These are phyloP conservation scores for Lapara coniferarum DNA, from an alignment of 2,888 invertebrate species.

Conservation along the genomic window DNA sequence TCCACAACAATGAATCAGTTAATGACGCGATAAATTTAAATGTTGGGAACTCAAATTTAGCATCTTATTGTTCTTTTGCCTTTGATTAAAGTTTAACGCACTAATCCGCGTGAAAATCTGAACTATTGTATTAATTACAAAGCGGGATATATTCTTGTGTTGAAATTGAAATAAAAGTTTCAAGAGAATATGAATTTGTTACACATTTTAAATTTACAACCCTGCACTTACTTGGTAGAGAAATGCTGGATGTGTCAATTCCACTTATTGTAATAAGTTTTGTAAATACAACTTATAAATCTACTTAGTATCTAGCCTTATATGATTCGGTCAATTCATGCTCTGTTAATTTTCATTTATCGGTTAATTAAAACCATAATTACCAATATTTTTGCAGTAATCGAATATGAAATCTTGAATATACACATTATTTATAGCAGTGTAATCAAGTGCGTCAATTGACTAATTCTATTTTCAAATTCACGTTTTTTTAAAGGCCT, in stretches of 20 bases:
- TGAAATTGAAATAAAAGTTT: background rate
- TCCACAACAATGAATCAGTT: background rate
- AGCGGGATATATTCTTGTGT: background rate
- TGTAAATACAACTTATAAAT: constrained; percentile 37
- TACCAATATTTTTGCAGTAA: constrained; percentile 23
- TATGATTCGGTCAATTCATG: constrained; percentile 45
- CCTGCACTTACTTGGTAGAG: background rate
- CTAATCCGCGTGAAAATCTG: constrained; percentile 8
- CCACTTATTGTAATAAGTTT: background rate
- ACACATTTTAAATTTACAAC: background rate
- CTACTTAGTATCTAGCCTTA: constrained; percentile 50
- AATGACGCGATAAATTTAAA: constrained; percentile 5
- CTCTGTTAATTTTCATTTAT: constrained; percentile 52
- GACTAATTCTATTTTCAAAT: background rate
- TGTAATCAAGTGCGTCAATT: background rate
- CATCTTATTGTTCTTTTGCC: constrained; percentile 5
- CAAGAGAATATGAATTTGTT: background rate
- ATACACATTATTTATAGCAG: background rate
- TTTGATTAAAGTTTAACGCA: background rate
- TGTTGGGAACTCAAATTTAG: constrained; percentile 18
- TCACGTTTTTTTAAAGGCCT: background rate
- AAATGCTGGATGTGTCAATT: background rate
- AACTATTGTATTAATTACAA: constrained; percentile 2
- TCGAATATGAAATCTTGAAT: constrained; percentile 2
- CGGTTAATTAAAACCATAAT: constrained; percentile 30